These are phyloP conservation scores for Scelioninae gen. 2 DNA, from an alignment of 2,888 invertebrate genomes.

Conservation along the genomic window DNA sequence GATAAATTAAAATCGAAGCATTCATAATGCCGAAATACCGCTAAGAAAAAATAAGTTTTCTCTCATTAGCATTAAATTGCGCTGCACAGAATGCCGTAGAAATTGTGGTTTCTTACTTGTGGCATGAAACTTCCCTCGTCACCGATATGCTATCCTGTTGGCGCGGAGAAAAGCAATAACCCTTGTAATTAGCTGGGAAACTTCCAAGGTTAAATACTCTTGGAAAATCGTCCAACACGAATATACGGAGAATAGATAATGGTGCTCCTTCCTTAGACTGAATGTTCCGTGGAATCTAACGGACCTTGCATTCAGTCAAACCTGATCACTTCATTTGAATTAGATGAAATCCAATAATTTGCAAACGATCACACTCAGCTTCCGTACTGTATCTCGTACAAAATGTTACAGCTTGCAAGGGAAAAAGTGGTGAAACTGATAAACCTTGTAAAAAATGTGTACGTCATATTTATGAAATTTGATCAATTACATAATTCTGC, in stretches of 20 bases:
- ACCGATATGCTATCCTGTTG: slow-evolving; percentile 55
- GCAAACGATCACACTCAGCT: neutral
- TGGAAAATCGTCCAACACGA: slow-evolving; percentile 52
- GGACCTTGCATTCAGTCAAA: slow-evolving; percentile 20
- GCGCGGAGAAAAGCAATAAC: slow-evolving; percentile 56
- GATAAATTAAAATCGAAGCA: slow-evolving; percentile 13
- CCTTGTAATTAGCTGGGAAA: slow-evolving; percentile 59
- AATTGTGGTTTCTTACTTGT: slow-evolving; percentile 56
- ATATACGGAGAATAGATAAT: slow-evolving; percentile 50
- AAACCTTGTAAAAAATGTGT: no score
- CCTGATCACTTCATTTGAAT: slow-evolving; percentile 20
- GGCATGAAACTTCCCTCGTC: slow-evolving; percentile 58
- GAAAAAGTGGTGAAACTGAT: no score
- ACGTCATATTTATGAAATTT: no score
- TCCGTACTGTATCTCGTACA: neutral
- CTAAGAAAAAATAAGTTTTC: slow-evolving; percentile 34
- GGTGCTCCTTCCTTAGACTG: slow-evolving; percentile 25
- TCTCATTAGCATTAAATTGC: slow-evolving; percentile 58
- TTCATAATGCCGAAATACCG: slow-evolving; percentile 42
- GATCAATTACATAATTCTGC: no score
- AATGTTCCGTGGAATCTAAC: slow-evolving; percentile 34
- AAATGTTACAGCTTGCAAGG: neutral
- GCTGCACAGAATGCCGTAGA: slow-evolving; percentile 46
- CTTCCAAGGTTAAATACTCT: slow-evolving; percentile 60
- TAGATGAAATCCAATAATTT: slow-evolving; percentile 15